Percentiles rank a stretch among this genome's conserved stretches.
Evolutionary conservation across 2,797 vertebrate species (phyloP).

Genomic region (Argyrosomus regius): DNA sequence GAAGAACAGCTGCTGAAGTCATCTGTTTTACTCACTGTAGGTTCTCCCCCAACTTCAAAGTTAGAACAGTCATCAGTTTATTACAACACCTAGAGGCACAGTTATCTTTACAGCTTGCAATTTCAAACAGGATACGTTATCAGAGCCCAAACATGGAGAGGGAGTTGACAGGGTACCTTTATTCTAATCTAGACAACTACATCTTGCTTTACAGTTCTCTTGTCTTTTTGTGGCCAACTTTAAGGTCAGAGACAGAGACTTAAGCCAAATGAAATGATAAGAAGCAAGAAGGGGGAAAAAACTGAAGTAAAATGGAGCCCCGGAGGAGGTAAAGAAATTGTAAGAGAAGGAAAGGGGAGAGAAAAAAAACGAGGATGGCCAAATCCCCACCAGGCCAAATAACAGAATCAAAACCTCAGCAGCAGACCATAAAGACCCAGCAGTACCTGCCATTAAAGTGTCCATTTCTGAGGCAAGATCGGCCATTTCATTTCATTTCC

Average conservation of each 20-base stretch:
- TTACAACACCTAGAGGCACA: slow-evolving; percentile 77
- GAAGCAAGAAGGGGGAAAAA: slow-evolving; percentile 3
- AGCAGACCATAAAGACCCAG: slow-evolving; percentile 68
- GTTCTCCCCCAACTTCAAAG: slow-evolving; percentile 69
- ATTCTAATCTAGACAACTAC: slow-evolving; percentile 44
- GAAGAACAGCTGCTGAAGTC: slow-evolving; percentile 66
- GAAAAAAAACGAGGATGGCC: slow-evolving; percentile 35
- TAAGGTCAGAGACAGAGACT: slow-evolving; percentile 59
- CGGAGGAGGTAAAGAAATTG: slow-evolving; percentile 49
- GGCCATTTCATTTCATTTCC: slow-evolving; percentile 75
- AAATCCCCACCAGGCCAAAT: slow-evolving; percentile 69
- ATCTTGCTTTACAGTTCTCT: slow-evolving; percentile 14
- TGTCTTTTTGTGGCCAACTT: slow-evolving; percentile 49
- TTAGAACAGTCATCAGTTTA: slow-evolving; percentile 78
- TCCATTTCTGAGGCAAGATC: slow-evolving; percentile 59
- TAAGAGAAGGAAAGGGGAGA: slow-evolving; percentile 20
- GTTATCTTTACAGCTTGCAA: slow-evolving; percentile 78
- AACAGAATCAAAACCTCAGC: slow-evolving; percentile 75
- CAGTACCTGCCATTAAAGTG: slow-evolving; percentile 68
- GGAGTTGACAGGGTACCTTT: slow-evolving; percentile 50
- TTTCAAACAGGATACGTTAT: slow-evolving; percentile 68
- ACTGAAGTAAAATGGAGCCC: slow-evolving; percentile 52
- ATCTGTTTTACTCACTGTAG: slow-evolving; percentile 69
- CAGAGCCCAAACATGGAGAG: slow-evolving; percentile 55
- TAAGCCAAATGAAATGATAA: slow-evolving; percentile 60